Evolutionary conservation across 2,888 invertebrate genomes (phyloP).

Genomic region (Charanyca ferruginea): DNA sequence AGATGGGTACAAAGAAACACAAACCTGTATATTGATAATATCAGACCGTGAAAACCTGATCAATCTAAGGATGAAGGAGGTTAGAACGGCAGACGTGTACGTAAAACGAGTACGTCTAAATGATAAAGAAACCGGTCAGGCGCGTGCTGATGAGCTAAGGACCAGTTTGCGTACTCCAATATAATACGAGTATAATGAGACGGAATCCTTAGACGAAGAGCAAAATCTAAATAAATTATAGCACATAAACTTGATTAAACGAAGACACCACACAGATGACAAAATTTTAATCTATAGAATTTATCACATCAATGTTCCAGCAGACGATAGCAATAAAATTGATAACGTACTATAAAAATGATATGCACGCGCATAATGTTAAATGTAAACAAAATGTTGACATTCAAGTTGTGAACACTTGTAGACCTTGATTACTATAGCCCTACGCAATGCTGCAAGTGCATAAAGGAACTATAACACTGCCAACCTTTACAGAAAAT

Average conservation of each 20-base stretch:
- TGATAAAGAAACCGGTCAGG: conserved; percentile 52
- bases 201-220: conserved; percentile 17
- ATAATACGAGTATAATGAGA: conserved; percentile 36
- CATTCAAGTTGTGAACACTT: conserved; percentile 85
- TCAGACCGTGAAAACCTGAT: conserved; percentile 42
- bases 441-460: conserved; percentile 67
- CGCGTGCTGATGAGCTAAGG: conserved; percentile 54
- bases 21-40: conserved; percentile 31
- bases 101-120: conserved; percentile 50
- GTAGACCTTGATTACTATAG: conserved; percentile 86
- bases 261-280: conserved; percentile 16
- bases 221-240: conserved; percentile 13
- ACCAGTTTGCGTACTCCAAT: conserved; percentile 45
- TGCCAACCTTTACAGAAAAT: conserved; percentile 52
- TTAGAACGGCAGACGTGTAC: conserved; percentile 44
- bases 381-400: conserved; percentile 87
- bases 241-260: conserved; percentile 45
- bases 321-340: conserved; percentile 54
- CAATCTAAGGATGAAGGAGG: conserved; percentile 46
- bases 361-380: conserved; percentile 64
- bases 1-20: conserved; percentile 14
- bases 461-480: conserved; percentile 66
- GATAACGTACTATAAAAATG: conserved; percentile 46
- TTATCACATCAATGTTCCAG: conserved; percentile 38
- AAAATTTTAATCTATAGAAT: conserved; percentile 38